These are phyloP conservation scores for Oophaga pumilio DNA, from an alignment of 2,113 vertebrate species.

Conservation along the genomic window DNA sequence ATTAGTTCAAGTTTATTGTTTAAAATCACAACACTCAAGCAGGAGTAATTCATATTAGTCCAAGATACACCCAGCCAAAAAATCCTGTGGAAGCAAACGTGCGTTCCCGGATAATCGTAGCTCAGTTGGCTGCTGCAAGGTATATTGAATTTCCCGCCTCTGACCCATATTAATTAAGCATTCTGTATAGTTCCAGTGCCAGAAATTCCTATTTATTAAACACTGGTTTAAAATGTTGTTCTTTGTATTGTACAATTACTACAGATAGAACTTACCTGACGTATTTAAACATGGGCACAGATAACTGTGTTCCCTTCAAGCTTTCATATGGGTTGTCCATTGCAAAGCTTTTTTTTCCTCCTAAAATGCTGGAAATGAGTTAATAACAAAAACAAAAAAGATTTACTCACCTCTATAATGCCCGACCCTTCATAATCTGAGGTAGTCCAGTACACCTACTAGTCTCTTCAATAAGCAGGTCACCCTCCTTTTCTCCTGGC, in stretches of 20 bases:
- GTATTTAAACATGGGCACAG: neutral
- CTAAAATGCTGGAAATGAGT: too few species aligned
- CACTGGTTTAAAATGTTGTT: neutral
- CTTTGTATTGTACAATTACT: neutral
- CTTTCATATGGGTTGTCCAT: too few species aligned
- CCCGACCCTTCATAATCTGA: too few species aligned
- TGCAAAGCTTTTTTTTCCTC: too few species aligned
- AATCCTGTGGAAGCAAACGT: conserved; percentile 22
- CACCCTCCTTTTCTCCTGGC: too few species aligned
- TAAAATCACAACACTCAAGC: conserved; percentile 27
- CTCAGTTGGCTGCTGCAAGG: conserved; percentile 22
- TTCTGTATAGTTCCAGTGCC: neutral
- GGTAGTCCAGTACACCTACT: too few species aligned
- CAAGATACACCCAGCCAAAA: conserved; percentile 16
- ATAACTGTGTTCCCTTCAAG: neutral
- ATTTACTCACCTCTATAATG: too few species aligned
- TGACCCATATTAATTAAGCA: conserved; percentile 24
- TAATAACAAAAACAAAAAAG: too few species aligned
- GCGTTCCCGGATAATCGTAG: conserved; percentile 10
- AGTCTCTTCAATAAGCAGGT: too few species aligned
- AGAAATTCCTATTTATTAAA: conserved; percentile 13
- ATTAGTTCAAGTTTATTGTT: conserved; percentile 34
- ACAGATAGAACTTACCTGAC: neutral
- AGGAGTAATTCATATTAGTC: neutral
- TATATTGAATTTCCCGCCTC: conserved; percentile 16